Conservation (phyloP, 2,113 vertebrate species). For the human region GRCh38 chr17:5932001-5932500, state of each 20-base stretch:
- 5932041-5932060: neutral
- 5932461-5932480: too few relatives aligned
- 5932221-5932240: neutral
- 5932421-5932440: too few relatives aligned
- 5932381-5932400: too few relatives aligned
- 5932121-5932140: fast-evolving
- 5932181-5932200: neutral
- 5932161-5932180: fast-evolving
- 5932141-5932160: neutral
- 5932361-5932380: too few relatives aligned
- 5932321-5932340: too few relatives aligned
- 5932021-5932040: neutral
- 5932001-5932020: neutral
- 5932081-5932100: neutral
- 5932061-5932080: too few relatives aligned
- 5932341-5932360: too few relatives aligned
- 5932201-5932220: neutral
- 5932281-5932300: neutral
- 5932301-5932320: too few relatives aligned
- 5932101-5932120: fast-evolving
- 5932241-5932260: neutral
- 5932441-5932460: too few relatives aligned
- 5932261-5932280: neutral
- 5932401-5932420: too few relatives aligned
- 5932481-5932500: too few relatives aligned